phyloP scores from a whole-genome alignment of 2,888 invertebrate species.

The Pollenia angustigena region DNA sequence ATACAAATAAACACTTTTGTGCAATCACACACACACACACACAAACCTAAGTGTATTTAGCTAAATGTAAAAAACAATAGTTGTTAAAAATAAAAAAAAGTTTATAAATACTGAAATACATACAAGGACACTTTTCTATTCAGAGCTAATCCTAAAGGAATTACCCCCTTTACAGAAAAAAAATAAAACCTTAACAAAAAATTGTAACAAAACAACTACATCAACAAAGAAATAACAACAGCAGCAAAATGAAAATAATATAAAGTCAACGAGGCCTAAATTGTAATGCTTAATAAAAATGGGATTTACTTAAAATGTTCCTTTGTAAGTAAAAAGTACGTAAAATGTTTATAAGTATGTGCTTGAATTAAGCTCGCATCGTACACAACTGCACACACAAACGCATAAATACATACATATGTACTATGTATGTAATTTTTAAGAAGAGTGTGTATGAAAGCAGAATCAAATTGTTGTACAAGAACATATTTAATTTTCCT shows the following conservation, averaged over 20 bases:
- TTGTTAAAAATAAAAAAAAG: conserved; percentile 21
- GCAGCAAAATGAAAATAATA: conserved; percentile 59
- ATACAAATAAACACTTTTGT: neutral
- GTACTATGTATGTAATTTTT: neutral
- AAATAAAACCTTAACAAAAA: neutral
- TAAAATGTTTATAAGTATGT: conserved; percentile 50
- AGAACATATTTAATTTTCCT: conserved; percentile 14
- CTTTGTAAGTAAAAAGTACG: conserved; percentile 8
- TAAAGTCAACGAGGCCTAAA: conserved; percentile 73
- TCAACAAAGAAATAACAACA: conserved; percentile 9
- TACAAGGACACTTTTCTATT: conserved; percentile 60
- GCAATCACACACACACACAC: neutral
- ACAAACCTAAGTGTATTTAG: neutral
- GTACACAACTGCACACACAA: conserved; percentile 16
- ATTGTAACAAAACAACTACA: neutral
- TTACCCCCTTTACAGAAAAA: conserved; percentile 35
- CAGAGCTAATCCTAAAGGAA: conserved; percentile 67
- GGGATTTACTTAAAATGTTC: conserved; percentile 62
- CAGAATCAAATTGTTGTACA: conserved; percentile 11
- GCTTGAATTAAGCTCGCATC: conserved; percentile 27
- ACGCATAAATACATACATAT: neutral
- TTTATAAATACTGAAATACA: conserved; percentile 9
- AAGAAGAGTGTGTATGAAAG: conserved; percentile 3
- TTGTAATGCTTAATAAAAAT: conserved; percentile 73
- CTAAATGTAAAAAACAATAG: conserved; percentile 50